Evolutionary conservation across 2,888 invertebrate genomes (phyloP).

Genomic region (Andrena bucephala): DNA sequence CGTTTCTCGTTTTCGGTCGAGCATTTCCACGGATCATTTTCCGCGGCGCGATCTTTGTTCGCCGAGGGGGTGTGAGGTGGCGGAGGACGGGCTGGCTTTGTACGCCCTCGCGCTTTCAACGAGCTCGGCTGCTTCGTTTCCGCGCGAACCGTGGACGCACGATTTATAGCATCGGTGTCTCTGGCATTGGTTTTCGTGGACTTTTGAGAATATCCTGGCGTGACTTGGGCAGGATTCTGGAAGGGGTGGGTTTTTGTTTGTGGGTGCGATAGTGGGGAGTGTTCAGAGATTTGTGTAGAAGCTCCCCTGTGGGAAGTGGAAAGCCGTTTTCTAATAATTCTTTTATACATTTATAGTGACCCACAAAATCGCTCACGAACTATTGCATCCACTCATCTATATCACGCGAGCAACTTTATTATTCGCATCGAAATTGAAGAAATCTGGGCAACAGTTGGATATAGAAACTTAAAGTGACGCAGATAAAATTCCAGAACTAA

Average conservation of each 20-base stretch:
- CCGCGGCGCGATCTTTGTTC: background rate
- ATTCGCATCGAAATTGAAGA: too few relatives aligned
- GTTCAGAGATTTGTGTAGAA: background rate
- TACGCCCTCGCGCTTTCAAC: background rate
- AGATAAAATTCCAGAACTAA: too few relatives aligned
- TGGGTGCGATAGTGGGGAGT: background rate
- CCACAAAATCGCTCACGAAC: too few relatives aligned
- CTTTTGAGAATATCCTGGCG: background rate
- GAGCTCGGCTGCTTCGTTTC: background rate
- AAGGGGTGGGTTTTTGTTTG: background rate
- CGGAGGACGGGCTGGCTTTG: background rate
- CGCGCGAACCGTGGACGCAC: background rate
- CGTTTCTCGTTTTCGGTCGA: background rate
- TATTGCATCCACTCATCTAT: too few relatives aligned
- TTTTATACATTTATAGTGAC: too few relatives aligned
- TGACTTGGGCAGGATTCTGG: background rate
- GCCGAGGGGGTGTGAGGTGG: background rate
- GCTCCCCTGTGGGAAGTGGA: too few relatives aligned
- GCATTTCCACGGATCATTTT: background rate
- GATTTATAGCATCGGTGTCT: conserved; percentile 5
- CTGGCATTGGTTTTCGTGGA: conserved; percentile 3
- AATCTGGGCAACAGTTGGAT: too few relatives aligned
- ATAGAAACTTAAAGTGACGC: too few relatives aligned
- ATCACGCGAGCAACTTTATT: too few relatives aligned
- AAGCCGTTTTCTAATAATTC: too few relatives aligned